Evolutionary conservation across 2,888 invertebrate genomes (phyloP), one percentile per base, ranked within the genome.

Genomic region (Eupeodes latifasciatus): DNA sequence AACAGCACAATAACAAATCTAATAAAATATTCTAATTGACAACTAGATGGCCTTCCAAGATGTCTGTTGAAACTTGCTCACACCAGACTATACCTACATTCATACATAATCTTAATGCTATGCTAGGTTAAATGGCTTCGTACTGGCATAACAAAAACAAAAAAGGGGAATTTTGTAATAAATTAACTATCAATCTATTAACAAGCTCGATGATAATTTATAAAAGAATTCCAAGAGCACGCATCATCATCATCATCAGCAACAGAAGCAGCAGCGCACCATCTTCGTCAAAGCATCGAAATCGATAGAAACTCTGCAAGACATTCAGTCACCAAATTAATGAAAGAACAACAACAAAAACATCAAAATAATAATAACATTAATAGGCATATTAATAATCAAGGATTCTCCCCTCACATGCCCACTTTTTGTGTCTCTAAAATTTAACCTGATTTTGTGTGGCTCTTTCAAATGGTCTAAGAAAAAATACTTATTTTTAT

Each of bases 251-350:
- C 74, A 57, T 19, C 12, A 27, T n/a, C 27, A 27, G 27, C 3
- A 27, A 2, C 3, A 27, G 27, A 27, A 27, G 27, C 27, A 27
- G 27, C 27, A 27, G 27, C 27, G 27, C 27, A 27, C 2, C 27
- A 27, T 27, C 27, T 1, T 27, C 27, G 27, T 27, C 27, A 27
- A 27, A 27, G 27, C 27, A 27, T 27, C 27, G 27, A 27, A 27
- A 27, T 19, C 19, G n/a, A 78, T 53, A 61, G 36, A 74, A 55
- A 69, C 62, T 59, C 59, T 47, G 55, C 67, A 87, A 87, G 87
- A 87, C 87, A 84, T 76, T 77, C 81, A 69, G 85, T 85, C 85
- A 88, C 88, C 88, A 88, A 72, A 59, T 14, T 36, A 59, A 59
- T 59, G 14, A 57, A 27, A 57, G 27, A 57, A 27, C 27, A 57